Base-by-base conservation (phyloP, 1,140 invertebrate genomes). In the Drosophila tristis region DNA sequence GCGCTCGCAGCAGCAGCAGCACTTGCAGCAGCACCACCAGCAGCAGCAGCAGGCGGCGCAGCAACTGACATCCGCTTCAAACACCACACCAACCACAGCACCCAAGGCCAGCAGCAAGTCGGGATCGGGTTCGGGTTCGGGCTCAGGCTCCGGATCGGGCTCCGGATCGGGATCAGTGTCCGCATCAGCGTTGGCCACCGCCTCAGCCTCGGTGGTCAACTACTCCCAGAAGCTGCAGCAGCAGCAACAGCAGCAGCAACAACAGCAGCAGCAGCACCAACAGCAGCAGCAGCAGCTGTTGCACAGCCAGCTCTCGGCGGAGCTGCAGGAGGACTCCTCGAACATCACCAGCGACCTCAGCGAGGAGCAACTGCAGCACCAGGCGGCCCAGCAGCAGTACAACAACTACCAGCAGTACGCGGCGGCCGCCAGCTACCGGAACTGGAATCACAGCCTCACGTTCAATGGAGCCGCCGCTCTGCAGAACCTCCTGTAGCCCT, bases 371-470 rank as follows among this genome's bases (percentile, higher is more conserved):
- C 85, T 90, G 70, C 90, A 91, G 63, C 90, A 91, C 47, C 89
- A 90, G 13, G 89, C 90, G 56, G 89, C 91, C 42, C 79, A 81
- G 42, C 89, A 91, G 67, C 72, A 90, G 57, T 91, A 91, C 75
- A 91, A 90, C 61, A 91, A 91, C 73, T 91, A 91, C 54, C 90
- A 91, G 56, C 90, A 91, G 47, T 91, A 91, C 47, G 90, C 90
- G 16, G 90, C 90, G 16, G 90, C 90, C 4, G 90, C 90, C 16
- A 74, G 82, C 57, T 91, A 91, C 62, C 78, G 90, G 59, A 91
- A 90, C 47, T 91, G 90, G 90, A 91, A 91, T 59, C 90, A 91
- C 66, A 89, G 90, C 26, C 57, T 91, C 47, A 85, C 86, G 15
- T 76, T 91, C 57, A 91, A 91, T 56, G 90, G 90, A 15, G 90